Base-by-base conservation (phyloP, 2,888 invertebrate species). In the Archaeoteleia sp. region DNA sequence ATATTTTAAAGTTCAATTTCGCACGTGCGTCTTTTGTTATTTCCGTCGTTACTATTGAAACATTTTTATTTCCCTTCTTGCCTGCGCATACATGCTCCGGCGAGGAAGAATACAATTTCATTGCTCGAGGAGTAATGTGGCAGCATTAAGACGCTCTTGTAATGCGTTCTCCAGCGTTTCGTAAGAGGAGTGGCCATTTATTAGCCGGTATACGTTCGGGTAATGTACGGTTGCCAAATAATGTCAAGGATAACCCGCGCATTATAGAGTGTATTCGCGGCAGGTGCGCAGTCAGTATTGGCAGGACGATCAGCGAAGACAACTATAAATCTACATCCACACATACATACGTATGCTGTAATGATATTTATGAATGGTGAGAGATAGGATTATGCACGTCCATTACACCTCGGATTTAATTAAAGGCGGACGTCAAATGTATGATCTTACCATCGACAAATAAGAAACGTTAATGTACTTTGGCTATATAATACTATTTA, bases 161-260 rank as follows among this genome's bases (percentile, higher is more conserved):
- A 48, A 67, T 39, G 49, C 55, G 39, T 37, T 17, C 29, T 39
- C 45, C 45, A 46, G 54, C 34, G 66, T 78, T 79, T 78, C 74
- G 77, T 72, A 76, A 80, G 71, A 74, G 72, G 67, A 67, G 74
- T 57, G 72, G 71, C 58, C 74, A 65, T 74, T 77, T 72, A 76
- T 75, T 74, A 72, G 70, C 58, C 71, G 65, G 65, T 53, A 48
- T 67, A 43, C 63, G 72, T 67, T 71, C 74, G 67, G 72, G 65
- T 76, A 77, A 75, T 68, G 74, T 72, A 74, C 73, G 74, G 72
- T 72, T 71, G 66, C 70, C 75, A 73, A 78, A 82, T 81, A 82
- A 81, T 81, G 81, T 81, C 82, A 83, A 82, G 81, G 81, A 81
- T 80, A 79, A 78, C 77, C 57, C 76, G 75, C 77, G 74, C 73